Evolutionary conservation across 2,888 invertebrate species (phyloP), one percentile per base, ranked within the genome.

Genomic region (Stratiomys singularior): DNA sequence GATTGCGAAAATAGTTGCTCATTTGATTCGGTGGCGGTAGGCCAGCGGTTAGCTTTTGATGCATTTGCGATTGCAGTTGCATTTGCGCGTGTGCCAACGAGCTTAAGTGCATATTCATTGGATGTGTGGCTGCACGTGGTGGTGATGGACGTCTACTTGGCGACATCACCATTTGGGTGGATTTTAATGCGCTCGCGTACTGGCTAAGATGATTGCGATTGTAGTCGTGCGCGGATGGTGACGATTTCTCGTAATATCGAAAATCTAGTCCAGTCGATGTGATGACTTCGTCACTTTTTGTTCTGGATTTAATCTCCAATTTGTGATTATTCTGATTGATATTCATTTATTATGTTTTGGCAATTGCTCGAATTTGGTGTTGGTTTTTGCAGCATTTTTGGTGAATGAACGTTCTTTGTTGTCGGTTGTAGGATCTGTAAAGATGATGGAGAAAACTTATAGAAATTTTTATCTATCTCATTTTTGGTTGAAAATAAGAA

Each of bases 101-200:
- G 78, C 84, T 84, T 76, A 87, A 83, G 80, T 87, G 87, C 81
- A 87, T 86, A 81, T 85, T 87, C 83, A 87, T 86, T 81, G 88
- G 89, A 83, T 89, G 89, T 80, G 87, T 83, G 79, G 88, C 86
- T 81, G 88, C 84, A 80, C 85, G 89, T 81, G 91, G 90, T 82
- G 91, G 91, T 85, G 92, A 92, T 83, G 90, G 90, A 86, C 91
- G 89, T 84, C 91, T 89, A 85, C 91, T 92, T 81, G 92, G 92
- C 87, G 92, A 92, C 91, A 92, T 91, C 87, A 90, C 91, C 90
- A 87, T 86, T 81, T 82, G 82, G 47, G 67, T 37, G 7, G 64
- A 47, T 58, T 64, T 66, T 21, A 77, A 30, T 13, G 77, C 66
- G 27, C 47, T 66, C 9, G 67, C 27, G 64, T 64, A 77, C n/a